phyloP scores from a whole-genome alignment of 2,113 vertebrate genomes.

The Cyphomyrus plagiostoma region DNA sequence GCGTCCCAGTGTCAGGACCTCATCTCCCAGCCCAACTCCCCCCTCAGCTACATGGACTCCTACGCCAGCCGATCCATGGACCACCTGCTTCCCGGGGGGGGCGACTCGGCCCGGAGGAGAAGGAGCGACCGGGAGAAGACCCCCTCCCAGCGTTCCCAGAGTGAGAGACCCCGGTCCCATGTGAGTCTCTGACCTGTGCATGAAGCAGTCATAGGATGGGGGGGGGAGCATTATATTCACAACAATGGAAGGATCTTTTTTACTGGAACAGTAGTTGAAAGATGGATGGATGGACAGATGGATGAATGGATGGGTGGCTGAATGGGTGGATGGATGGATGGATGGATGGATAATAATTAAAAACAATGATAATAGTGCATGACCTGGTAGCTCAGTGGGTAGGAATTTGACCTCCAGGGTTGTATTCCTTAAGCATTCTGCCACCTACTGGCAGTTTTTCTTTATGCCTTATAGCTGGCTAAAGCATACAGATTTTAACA shows the following conservation, averaged over 20 bases:
- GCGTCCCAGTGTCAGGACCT: slow-evolving; percentile 78
- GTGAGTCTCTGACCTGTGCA: slow-evolving; percentile 48
- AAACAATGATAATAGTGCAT: neutral
- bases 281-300: neutral
- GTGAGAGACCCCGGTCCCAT: slow-evolving; percentile 66
- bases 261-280: neutral
- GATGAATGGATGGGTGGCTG: neutral
- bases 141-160: slow-evolving; percentile 46
- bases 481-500: neutral
- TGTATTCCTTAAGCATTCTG: neutral
- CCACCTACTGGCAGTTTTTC: neutral
- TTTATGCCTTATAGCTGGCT: neutral
- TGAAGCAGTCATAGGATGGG: neutral
- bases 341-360: neutral
- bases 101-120: slow-evolving; percentile 65
- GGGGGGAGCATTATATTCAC: neutral
- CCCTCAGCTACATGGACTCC: slow-evolving; percentile 75
- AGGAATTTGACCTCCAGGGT: neutral
- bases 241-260: neutral
- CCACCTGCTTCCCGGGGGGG: slow-evolving; percentile 66
- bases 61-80: slow-evolving; percentile 75
- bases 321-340: neutral
- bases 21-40: slow-evolving; percentile 72
- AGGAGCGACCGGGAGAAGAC: slow-evolving; percentile 62
- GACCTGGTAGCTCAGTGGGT: neutral